A percentile compares a stretch with the other conserved stretches of the same genome.
phyloP scores from a whole-genome alignment of 1,140 invertebrate species.

The Sitobion miscanthi region DNA sequence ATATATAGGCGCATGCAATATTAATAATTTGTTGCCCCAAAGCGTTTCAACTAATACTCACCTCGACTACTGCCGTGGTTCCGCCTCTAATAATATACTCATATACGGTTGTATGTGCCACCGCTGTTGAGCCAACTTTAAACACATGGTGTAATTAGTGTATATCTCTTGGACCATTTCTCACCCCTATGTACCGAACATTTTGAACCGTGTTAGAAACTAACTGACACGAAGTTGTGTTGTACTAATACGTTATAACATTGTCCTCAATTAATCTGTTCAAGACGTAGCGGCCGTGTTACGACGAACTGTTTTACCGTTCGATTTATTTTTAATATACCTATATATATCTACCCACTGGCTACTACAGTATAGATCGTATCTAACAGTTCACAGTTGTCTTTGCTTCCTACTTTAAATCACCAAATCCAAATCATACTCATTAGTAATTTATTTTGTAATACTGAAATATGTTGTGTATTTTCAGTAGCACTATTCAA shows the following conservation, averaged over 20 bases:
- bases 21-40: slow-evolving; percentile 41
- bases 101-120: background rate
- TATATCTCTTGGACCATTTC: slow-evolving; percentile 20
- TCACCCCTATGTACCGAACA: slow-evolving; percentile 16
- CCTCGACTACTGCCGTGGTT: background rate
- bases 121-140: slow-evolving; percentile 29
- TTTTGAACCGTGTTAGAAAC: slow-evolving; percentile 26
- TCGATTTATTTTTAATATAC: background rate
- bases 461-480: background rate
- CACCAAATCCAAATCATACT: background rate
- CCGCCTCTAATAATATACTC: slow-evolving; percentile 40
- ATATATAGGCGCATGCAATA: background rate
- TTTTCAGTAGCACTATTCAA: slow-evolving; percentile 10
- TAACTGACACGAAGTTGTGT: slow-evolving; percentile 29
- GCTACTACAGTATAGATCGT: background rate
- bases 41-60: slow-evolving; percentile 1
- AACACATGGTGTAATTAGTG: slow-evolving; percentile 52
- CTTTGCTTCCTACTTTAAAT: background rate
- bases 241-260: slow-evolving; percentile 35
- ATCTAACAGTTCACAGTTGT: background rate
- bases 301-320: background rate
- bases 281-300: background rate
- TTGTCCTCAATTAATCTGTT: background rate
- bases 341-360: background rate
- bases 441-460: background rate